Evolutionary conservation across 2,888 invertebrate genomes (phyloP), one percentile per base, ranked within the genome.

Genomic region (Yponomeuta sedellus): DNA sequence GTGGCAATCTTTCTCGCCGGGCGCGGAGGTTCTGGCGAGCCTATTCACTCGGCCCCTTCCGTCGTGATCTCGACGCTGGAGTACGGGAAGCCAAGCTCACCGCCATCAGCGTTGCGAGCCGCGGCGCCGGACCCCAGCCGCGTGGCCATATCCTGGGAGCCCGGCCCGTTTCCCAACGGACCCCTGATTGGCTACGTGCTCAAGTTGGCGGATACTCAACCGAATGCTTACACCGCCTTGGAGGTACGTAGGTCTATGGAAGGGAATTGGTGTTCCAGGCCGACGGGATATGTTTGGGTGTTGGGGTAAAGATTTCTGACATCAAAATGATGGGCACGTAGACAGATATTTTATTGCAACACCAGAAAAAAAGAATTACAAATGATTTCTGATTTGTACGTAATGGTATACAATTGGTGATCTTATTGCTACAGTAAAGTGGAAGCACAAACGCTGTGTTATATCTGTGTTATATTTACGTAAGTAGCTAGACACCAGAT

Each of bases 121-220:
- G 94, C 95, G 67, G 94, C 97, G 4, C 93, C 97, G 66, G 97
- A 97, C 83, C 93, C 96, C 65, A 94, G 94, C 73, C 94, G 97
- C 73, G 94, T 98, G 69, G 96, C 96, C 70, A 94, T 98, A 68
- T 96, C 95, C 74, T 98, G 98, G 98, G 94, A 94, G 81, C 95
- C 96, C 19, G 97, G 98, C 19, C 93, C 94, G 66, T 97, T 96
- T 79, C 95, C 96, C 65, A 97, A 97, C 83, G 98, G 97, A 71
- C 97, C 97, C 58, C 92, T 98, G 74, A 93, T 96, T 69, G 96
- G 97, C 71, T 98, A 97, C 88, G 95, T 95, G 71, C 89, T 98
- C 71, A 92, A 94, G 75, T 93, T 97, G 62, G 92, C 92, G 25
- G 92, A 93, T 71, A 85, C 87, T 0, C 86, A 92, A 63, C 89